A percentile compares a stretch with the other conserved stretches of the same genome.
These are phyloP conservation scores for Tachina fera DNA, from an alignment of 2,888 invertebrate species.

Conservation along the genomic window DNA sequence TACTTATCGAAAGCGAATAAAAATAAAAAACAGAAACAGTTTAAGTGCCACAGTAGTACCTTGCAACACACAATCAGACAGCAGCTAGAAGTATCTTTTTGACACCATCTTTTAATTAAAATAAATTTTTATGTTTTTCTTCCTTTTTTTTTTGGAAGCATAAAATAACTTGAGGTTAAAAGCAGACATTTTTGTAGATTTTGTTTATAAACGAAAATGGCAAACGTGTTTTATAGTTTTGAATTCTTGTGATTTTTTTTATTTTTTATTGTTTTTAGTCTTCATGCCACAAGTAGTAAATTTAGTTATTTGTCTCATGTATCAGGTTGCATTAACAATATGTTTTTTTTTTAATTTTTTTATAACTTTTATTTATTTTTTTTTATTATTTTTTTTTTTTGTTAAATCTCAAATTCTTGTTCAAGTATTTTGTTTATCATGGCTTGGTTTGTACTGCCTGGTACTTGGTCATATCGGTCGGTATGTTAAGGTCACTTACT, in stretches of 20 bases:
- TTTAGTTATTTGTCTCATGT: constrained; percentile 67
- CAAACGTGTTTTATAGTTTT: constrained; percentile 47
- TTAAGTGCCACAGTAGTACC: constrained; percentile 29
- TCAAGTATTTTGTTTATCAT: constrained; percentile 48
- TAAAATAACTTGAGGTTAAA: constrained; percentile 50
- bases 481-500: constrained; percentile 69
- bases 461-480: constrained; percentile 64
- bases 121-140: constrained; percentile 9
- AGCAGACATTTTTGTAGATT: constrained; percentile 14
- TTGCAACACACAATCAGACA: constrained; percentile 33
- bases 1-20: not conserved
- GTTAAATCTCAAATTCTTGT: constrained; percentile 54
- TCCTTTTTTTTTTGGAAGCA: not conserved
- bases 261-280: not conserved
- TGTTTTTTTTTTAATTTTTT: constrained; percentile 21
- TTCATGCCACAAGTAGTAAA: constrained; percentile 60
- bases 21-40: constrained; percentile 36
- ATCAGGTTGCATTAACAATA: constrained; percentile 66
- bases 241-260: constrained; percentile 21
- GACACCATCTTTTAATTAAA: constrained; percentile 62
- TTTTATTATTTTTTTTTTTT: constrained; percentile 31
- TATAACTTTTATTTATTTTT: not conserved
- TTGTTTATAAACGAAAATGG: not conserved
- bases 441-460: constrained; percentile 31
- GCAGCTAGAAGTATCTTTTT: constrained; percentile 35